A percentile compares a stretch with the other conserved stretches of the same genome.
These are phyloP conservation scores for Eristalinus aeneus DNA, from an alignment of 2,888 invertebrate genomes.

Conservation along the genomic window DNA sequence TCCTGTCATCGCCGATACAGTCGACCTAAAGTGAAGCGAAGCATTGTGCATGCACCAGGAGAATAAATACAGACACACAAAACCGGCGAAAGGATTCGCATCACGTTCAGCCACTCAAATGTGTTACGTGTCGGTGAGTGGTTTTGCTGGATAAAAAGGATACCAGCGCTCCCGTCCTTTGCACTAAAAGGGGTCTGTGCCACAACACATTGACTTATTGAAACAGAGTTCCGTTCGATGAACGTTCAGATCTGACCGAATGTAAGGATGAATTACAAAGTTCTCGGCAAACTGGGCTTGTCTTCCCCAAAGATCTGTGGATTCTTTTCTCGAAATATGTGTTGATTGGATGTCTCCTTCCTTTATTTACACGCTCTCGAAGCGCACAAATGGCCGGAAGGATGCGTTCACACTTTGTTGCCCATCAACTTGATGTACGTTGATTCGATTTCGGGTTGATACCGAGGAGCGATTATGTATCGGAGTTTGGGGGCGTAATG, in stretches of 20 bases:
- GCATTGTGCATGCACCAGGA: slow-evolving; percentile 17
- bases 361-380: slow-evolving; percentile 37
- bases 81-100: slow-evolving; percentile 61
- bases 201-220: not conserved
- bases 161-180: not conserved
- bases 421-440: slow-evolving; percentile 47
- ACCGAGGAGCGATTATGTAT: slow-evolving; percentile 32
- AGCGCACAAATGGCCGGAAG: slow-evolving; percentile 9
- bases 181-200: not conserved
- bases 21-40: not conserved
- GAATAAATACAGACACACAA: not conserved
- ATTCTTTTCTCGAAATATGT: slow-evolving; percentile 42
- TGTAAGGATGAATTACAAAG: not conserved
- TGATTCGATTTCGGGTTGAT: slow-evolving; percentile 57
- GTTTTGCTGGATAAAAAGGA: slow-evolving; percentile 55
- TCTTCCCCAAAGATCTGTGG: not conserved
- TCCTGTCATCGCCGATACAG: not conserved
- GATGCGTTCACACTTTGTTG: slow-evolving; percentile 47
- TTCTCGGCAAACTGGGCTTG: not conserved
- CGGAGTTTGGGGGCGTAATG: not conserved
- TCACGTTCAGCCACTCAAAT: slow-evolving; percentile 71
- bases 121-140: slow-evolving; percentile 71
- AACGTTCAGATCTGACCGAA: not conserved
- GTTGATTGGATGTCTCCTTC: slow-evolving; percentile 61
- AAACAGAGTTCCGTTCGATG: not conserved